phyloP scores from a whole-genome alignment of 2,797 vertebrate genomes.

The Acrossocheilus fasciatus region DNA sequence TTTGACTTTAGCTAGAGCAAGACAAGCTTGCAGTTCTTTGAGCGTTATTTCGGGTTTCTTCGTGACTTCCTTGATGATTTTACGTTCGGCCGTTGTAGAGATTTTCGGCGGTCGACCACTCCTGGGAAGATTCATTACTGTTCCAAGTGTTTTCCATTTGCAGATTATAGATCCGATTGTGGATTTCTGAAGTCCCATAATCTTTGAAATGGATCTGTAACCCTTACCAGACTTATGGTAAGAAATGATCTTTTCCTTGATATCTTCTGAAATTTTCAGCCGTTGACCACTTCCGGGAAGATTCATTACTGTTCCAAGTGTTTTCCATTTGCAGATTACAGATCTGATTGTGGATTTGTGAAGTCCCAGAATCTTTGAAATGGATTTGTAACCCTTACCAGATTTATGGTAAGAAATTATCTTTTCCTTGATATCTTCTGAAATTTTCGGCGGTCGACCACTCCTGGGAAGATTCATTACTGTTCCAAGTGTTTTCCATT shows the following conservation, averaged over 20 bases:
- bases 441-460: constrained; percentile 60
- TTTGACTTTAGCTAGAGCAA: constrained; percentile 70
- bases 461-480: constrained; percentile 50
- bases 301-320: too few species aligned
- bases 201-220: constrained; percentile 30
- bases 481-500: constrained; percentile 54
- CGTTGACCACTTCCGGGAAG: too few species aligned
- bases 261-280: constrained; percentile 32
- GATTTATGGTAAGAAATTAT: too few species aligned
- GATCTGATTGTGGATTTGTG: too few species aligned
- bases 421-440: neutral
- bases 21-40: constrained; percentile 54
- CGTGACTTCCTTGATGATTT: constrained; percentile 51
- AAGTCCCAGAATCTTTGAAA: too few species aligned
- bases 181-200: constrained; percentile 38
- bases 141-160: constrained; percentile 55
- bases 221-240: constrained; percentile 48
- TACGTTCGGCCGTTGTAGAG: constrained; percentile 62
- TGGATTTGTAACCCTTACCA: too few species aligned
- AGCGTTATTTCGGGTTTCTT: constrained; percentile 45
- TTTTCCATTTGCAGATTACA: too few species aligned
- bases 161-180: constrained; percentile 50
- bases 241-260: constrained; percentile 41
- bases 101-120: constrained; percentile 59
- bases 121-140: constrained; percentile 47